These are phyloP conservation scores for Brienomyrus longianalis DNA, from an alignment of 2,113 vertebrate species.

Conservation along the genomic window DNA sequence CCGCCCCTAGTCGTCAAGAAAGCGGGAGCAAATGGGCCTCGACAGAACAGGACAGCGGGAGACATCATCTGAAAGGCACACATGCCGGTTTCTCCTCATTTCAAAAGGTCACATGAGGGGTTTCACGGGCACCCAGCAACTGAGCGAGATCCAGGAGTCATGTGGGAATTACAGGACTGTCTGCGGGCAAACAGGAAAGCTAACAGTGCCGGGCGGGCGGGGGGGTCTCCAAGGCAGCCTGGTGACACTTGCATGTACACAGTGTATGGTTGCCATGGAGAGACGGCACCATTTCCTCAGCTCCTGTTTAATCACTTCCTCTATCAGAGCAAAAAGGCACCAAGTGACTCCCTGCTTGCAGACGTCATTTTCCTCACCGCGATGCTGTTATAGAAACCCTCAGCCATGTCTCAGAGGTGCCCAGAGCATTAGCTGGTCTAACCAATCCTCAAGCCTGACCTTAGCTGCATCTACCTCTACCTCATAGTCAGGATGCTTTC, in stretches of 20 bases:
- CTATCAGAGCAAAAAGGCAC: neutral
- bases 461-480: neutral
- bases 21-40: neutral
- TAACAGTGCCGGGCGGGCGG: neutral
- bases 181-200: neutral
- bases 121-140: neutral
- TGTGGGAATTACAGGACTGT: neutral
- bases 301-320: constrained; percentile 1
- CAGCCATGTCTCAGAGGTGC: neutral
- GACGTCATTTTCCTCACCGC: neutral
- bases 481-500: neutral
- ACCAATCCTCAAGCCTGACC: neutral
- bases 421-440: neutral
- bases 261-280: neutral
- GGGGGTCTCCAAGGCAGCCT: neutral
- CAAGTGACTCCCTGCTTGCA: neutral
- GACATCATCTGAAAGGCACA: neutral
- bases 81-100: neutral
- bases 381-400: neutral
- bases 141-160: neutral
- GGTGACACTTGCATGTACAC: neutral
- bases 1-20: neutral
- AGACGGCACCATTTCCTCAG: neutral
- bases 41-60: neutral
- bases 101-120: neutral